Evolutionary conservation across 2,113 vertebrate species (phyloP).

Genomic region (Mus musculus): DNA sequence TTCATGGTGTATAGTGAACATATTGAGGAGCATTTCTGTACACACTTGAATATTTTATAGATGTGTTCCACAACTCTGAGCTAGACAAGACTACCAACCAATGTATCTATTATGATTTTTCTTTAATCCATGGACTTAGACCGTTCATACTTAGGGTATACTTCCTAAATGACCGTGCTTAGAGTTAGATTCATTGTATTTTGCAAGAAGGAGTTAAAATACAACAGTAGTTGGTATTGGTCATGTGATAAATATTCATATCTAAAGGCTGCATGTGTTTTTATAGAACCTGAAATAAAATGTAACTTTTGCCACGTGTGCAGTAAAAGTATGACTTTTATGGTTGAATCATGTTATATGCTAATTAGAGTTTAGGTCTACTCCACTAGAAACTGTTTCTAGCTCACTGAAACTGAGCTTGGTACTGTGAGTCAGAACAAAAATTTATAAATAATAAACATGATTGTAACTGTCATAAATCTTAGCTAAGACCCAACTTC

Average conservation of each 20-base stretch:
- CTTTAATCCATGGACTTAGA: neutral
- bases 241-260: too few relatives aligned
- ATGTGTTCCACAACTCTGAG: too few relatives aligned
- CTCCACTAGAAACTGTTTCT: too few relatives aligned
- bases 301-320: too few relatives aligned
- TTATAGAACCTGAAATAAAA: too few relatives aligned
- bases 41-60: neutral
- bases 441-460: too few relatives aligned
- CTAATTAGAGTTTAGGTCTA: too few relatives aligned
- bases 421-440: neutral
- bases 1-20: accelerated
- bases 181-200: neutral
- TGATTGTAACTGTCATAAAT: neutral
- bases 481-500: too few relatives aligned
- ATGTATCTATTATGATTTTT: neutral
- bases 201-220: neutral
- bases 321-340: too few relatives aligned
- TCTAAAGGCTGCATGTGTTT: too few relatives aligned
- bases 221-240: neutral
- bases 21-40: neutral
- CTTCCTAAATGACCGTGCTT: neutral
- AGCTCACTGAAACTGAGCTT: neutral
- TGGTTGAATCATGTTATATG: too few relatives aligned
- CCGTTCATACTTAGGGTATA: neutral
- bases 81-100: accelerated